Evolutionary conservation across 2,797 vertebrate species (phyloP).

Genomic region (Botia almorhae): DNA sequence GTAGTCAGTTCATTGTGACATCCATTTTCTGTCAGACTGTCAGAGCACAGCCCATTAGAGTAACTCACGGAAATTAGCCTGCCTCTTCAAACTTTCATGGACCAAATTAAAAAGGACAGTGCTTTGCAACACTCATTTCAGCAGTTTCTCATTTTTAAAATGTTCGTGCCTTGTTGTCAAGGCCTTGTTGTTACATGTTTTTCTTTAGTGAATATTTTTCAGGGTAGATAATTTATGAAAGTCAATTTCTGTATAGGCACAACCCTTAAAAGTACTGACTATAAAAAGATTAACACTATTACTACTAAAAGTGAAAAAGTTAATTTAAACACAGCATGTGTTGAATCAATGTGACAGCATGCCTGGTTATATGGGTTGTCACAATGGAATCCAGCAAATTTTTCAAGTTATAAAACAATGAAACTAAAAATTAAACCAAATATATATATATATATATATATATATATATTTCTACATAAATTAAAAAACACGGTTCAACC

Average conservation of each 20-base stretch:
- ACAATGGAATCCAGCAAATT: background rate
- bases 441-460: too few species aligned
- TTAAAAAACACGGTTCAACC: too few species aligned
- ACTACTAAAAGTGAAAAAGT: background rate
- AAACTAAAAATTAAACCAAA: too few species aligned
- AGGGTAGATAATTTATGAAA: background rate
- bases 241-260: background rate
- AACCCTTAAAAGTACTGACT: background rate
- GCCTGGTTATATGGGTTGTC: background rate
- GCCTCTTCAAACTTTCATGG: conserved; percentile 4
- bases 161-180: too few species aligned
- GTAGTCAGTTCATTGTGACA: conserved; percentile 1
- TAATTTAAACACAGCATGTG: too few species aligned
- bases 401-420: too few species aligned
- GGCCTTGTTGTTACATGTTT: background rate
- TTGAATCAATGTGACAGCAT: too few species aligned
- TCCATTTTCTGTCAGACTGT: background rate
- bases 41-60: background rate
- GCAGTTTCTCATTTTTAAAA: background rate
- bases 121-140: background rate
- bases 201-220: background rate
- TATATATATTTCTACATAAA: too few species aligned
- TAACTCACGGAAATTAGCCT: background rate
- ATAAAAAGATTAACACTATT: background rate
- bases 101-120: background rate